Evolutionary conservation across 1,140 invertebrate genomes (phyloP).

Genomic region (Choristoneura fumiferana): DNA sequence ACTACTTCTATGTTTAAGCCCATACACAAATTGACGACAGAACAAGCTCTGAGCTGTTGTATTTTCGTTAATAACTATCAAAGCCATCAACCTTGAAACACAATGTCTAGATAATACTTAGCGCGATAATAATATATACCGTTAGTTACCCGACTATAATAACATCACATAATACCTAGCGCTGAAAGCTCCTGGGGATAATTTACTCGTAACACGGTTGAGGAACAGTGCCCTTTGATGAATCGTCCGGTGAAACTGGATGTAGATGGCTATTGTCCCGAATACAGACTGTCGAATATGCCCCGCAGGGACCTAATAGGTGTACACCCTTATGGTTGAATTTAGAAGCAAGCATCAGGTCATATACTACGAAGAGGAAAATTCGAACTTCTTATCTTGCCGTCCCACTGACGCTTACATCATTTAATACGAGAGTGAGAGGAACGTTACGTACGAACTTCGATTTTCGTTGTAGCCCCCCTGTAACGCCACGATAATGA

Average conservation of each 20-base stretch:
- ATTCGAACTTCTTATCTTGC: no score
- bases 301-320: background rate
- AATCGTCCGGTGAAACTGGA: slow-evolving; percentile 1
- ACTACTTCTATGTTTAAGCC: no score
- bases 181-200: slow-evolving; percentile 12
- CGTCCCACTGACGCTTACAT: no score
- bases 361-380: no score
- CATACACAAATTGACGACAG: no score
- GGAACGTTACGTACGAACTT: no score
- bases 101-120: slow-evolving; percentile 1
- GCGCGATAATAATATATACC: background rate
- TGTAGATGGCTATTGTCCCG: slow-evolving; percentile 1
- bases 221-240: slow-evolving; percentile 13
- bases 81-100: background rate
- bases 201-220: slow-evolving; percentile 14
- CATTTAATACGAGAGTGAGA: no score
- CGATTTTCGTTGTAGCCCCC: no score
- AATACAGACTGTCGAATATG: background rate
- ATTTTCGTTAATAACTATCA: background rate
- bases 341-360: no score
- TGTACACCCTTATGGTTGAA: no score
- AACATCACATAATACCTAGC: slow-evolving; percentile 2
- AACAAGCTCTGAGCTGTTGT: no score
- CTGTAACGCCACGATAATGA: no score
- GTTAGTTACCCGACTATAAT: background rate